Evolutionary conservation across 2,797 vertebrate genomes (phyloP), one percentile per base, ranked within the genome.

Genomic region (Bradypus variegatus): DNA sequence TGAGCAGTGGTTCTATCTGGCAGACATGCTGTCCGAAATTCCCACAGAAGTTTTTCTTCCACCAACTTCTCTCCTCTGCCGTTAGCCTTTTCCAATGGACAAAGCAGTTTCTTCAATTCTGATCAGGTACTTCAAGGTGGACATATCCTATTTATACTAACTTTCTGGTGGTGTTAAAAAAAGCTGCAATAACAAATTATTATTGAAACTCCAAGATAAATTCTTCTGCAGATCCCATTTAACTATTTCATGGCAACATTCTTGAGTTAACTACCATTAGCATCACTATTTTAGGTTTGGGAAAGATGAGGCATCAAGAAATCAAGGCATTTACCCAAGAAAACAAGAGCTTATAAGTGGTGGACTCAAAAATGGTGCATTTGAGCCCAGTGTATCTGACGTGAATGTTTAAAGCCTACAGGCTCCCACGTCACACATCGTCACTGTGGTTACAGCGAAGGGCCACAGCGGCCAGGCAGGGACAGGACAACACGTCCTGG

Each of bases 31-130:
- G 5, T 14, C 27, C 29, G 33, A 14, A 38, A 2, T 1, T 19
- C 41, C n/a, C 70, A 8, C 3, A 4, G 7, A 2, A 7, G 3
- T 15, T 60, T 25, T 14, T 25, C 62, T 72, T 33, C 18, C 38
- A 10, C 12, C 9, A 3, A 0, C 9, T 21, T 33, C 58, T 27
- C 16, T 33, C 33, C 8, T 77, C 13, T 14, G n/a, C 53, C 2
- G 0, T 31, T 7, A 7, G n/a, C 25, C 16, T 75, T 45, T 69
- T n/a, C 33, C n/a, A 11, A 3, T 1, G 5, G 16, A 7, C 0
- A 58, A 27, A 14, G 1, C 11, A 16, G 38, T 19, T 38, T 76
- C 80, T 50, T 23, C 23, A 11, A 0, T 8, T 12, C 41, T 16
- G 27, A 23, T 45, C 38, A 67, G 41, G 1, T 1, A 8, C 8